These are phyloP conservation scores for Apotomis capreana DNA, from an alignment of 2,888 invertebrate species.

Conservation along the genomic window DNA sequence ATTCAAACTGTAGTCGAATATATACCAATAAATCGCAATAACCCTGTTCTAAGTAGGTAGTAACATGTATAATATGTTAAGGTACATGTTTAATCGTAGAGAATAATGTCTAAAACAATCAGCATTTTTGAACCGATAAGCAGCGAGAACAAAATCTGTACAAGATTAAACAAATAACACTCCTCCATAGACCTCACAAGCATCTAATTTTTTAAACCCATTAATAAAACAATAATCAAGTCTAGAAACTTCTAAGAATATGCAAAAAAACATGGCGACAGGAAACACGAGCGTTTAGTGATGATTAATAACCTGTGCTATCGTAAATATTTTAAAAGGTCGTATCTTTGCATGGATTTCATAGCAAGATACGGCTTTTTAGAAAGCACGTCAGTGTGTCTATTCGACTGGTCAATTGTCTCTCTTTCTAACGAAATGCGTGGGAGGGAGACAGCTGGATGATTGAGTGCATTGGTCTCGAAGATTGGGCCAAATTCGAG, in stretches of 20 bases:
- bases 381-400: background rate
- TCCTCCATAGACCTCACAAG: background rate
- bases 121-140: too few species aligned
- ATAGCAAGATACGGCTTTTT: too few species aligned
- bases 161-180: too few species aligned
- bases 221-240: constrained; percentile 14
- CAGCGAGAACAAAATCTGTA: too few species aligned
- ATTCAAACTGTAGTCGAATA: too few species aligned
- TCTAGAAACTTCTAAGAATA: constrained; percentile 30
- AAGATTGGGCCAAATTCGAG: constrained; percentile 47
- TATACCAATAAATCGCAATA: too few species aligned
- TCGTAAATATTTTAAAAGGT: too few species aligned
- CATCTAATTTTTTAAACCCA: background rate
- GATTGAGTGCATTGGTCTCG: constrained; percentile 37
- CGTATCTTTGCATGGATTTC: too few species aligned
- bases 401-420: constrained; percentile 13
- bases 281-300: constrained; percentile 51
- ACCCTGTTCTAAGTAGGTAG: too few species aligned
- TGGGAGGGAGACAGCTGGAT: constrained; percentile 16
- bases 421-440: constrained; percentile 4
- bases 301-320: constrained; percentile 32
- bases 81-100: too few species aligned
- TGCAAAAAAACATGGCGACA: constrained; percentile 50
- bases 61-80: too few species aligned
- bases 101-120: too few species aligned